phyloP scores from a whole-genome alignment of 2,888 invertebrate species.

The Eupithecia subumbrata region DNA sequence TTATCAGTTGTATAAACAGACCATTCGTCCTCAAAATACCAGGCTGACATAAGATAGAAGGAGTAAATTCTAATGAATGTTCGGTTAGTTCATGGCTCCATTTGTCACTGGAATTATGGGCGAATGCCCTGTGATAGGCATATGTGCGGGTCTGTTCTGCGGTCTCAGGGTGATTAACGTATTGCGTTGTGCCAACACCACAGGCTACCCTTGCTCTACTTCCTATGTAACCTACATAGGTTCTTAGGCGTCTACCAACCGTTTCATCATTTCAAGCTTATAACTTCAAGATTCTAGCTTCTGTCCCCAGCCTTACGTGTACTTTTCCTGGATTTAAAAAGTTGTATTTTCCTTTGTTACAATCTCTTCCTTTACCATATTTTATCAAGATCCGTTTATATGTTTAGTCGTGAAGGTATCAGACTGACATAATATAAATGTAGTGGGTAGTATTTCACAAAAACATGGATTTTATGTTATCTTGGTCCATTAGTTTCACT shows the following conservation, averaged over 20 bases:
- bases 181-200: constrained; percentile 10
- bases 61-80: constrained; percentile 12
- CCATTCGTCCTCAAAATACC: neutral
- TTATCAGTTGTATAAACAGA: neutral
- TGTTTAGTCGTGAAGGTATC: too few relatives aligned
- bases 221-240: neutral
- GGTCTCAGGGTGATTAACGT: constrained; percentile 10
- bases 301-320: neutral
- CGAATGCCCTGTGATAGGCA: constrained; percentile 11
- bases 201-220: neutral
- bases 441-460: too few relatives aligned
- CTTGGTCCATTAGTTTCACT: neutral
- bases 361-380: neutral
- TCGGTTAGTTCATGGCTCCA: constrained; percentile 6
- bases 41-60: constrained; percentile 3
- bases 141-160: constrained; percentile 7
- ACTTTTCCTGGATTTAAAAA: neutral
- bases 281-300: too few relatives aligned
- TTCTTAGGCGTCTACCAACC: neutral
- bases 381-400: neutral
- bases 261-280: neutral
- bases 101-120: constrained; percentile 13
- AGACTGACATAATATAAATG: too few relatives aligned
- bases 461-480: neutral
- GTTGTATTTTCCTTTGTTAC: neutral